Evolutionary conservation across 2,888 invertebrate species (phyloP), one percentile per base, ranked within the genome.

Genomic region (Balanococcus diminutus): DNA sequence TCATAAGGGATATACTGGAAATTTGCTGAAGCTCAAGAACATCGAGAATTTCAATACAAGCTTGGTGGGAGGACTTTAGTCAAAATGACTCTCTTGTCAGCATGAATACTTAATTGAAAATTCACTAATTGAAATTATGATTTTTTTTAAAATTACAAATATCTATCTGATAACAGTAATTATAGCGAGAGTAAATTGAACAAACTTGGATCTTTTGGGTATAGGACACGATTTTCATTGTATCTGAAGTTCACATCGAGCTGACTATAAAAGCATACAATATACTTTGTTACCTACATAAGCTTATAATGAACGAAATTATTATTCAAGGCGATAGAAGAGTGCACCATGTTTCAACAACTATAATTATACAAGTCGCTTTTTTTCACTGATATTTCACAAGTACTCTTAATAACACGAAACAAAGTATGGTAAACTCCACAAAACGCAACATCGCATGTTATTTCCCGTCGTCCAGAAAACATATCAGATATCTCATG

Each of bases 341-440:
- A 83, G 83, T 28, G 83, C 83, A 51, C 83, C 83, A 61, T 83
- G 19, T 83, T 83, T 83, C 67, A 83, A 83, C 83, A 56, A 61
- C 83, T 31, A 61, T 83, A 83, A 83, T 83, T 83, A 83, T 16
- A 31, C 67, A 16, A 61, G 9, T 61, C 22, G 83, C 51, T 83
- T n/a, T 83, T 67, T 83, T 31, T 19, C 56, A 61, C 51, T 83
- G 46, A 83, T 83, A 83, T 61, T 83, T 83, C 32, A 51, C 82
- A 51, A 83, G 61, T 56, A 51, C 75, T 79, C 36, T 79, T 36
- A 79, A 79, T 79, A 79, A 67, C 31, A 67, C 67, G 28, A 67
- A 67, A 25, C 28, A 67, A 67, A 31, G 67, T 28, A 67, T 8
- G 8, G 28, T 31, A 31, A 67, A 67, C 16, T 67, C 67, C 75